A percentile compares a stretch with the other conserved stretches of the same genome.
These are phyloP conservation scores for Uromys caudimaculatus DNA, from an alignment of 2,797 vertebrate species.

Conservation along the genomic window DNA sequence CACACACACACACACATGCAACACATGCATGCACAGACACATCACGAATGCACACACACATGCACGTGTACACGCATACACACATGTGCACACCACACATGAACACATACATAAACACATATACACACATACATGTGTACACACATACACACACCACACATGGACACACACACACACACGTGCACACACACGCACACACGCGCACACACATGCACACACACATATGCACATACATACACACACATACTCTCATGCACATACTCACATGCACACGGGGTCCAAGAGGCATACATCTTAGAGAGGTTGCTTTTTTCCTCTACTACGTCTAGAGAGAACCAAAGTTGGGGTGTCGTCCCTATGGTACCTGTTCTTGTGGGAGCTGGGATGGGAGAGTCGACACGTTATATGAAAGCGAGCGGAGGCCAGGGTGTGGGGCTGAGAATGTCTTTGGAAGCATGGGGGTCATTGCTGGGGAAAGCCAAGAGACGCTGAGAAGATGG, in stretches of 20 bases:
- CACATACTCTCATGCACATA: too few relatives aligned
- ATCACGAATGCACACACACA: too few relatives aligned
- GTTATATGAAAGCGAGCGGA: neutral
- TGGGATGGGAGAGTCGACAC: rapidly evolving
- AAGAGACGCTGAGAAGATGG: neutral
- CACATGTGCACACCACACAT: too few relatives aligned
- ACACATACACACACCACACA: neutral
- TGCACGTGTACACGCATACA: neutral
- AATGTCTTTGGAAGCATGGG: neutral
- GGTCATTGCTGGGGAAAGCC: neutral
- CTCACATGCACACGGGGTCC: too few relatives aligned
- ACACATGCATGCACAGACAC: neutral
- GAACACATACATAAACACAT: too few relatives aligned
- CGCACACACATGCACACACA: too few relatives aligned
- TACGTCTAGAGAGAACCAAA: neutral
- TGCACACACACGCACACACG: too few relatives aligned
- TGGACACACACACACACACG: neutral
- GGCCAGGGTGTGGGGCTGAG: neutral
- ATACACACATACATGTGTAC: too few relatives aligned
- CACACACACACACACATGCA: too few relatives aligned
- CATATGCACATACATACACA: neutral
- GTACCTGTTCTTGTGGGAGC: neutral
- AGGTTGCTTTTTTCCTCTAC: neutral
- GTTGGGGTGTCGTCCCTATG: neutral
- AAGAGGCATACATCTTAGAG: neutral